phyloP scores from a whole-genome alignment of 1,140 invertebrate genomes.

The Ylistrum balloti region DNA sequence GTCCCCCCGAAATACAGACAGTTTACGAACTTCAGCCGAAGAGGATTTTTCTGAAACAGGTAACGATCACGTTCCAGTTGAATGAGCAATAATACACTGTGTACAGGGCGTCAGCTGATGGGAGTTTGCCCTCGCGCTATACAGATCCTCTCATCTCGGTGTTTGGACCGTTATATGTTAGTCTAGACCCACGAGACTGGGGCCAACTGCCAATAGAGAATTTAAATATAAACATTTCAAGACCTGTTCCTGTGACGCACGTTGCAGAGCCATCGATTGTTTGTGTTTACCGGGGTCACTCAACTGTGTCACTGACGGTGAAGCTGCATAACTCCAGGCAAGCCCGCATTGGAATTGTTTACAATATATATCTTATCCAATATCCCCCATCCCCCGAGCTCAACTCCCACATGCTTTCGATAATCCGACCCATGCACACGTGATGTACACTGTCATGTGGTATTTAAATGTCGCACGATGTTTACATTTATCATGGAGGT shows the following conservation, averaged over 20 bases:
- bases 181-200: not conserved
- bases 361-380: no score
- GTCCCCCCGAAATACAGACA: constrained; percentile 24
- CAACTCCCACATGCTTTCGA: no score
- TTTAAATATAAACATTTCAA: not conserved
- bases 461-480: not conserved
- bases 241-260: not conserved
- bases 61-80: not conserved
- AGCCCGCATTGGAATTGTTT: no score
- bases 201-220: no score
- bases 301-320: not conserved
- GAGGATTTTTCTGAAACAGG: constrained; percentile 7
- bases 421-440: not conserved
- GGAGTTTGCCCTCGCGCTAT: not conserved
- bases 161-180: not conserved
- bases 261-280: not conserved
- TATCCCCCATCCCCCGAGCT: no score
- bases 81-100: constrained; percentile 21
- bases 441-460: not conserved
- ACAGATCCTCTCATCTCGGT: not conserved
- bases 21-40: not conserved
- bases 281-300: not conserved
- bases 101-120: constrained; percentile 22
- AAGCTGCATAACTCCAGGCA: not conserved
- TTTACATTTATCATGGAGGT: not conserved